A percentile compares a stretch with the other conserved stretches of the same genome.
phyloP scores from a whole-genome alignment of 2,888 invertebrate species.

The Erebia palarica region DNA sequence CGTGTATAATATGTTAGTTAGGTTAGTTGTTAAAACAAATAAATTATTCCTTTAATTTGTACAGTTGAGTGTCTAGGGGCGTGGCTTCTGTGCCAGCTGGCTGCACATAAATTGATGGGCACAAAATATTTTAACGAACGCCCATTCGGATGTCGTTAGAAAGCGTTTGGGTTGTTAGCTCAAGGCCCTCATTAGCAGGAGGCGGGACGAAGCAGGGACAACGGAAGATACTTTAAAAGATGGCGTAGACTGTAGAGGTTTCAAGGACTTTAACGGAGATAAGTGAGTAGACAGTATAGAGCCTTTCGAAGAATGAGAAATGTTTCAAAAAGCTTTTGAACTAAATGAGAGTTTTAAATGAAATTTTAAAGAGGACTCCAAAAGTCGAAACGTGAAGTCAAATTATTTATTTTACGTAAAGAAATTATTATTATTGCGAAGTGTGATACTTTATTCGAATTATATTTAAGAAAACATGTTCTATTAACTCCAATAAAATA shows the following conservation, averaged over 20 bases:
- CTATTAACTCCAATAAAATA: too few relatives aligned
- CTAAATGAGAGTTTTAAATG: too few relatives aligned
- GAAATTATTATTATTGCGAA: too few relatives aligned
- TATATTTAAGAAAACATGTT: too few relatives aligned
- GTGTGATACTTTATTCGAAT: too few relatives aligned
- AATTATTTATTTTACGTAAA: background rate
- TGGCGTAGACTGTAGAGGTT: slow-evolving; percentile 3
- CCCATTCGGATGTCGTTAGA: slow-evolving; percentile 49
- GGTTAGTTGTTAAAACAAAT: background rate
- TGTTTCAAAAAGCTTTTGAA: too few relatives aligned
- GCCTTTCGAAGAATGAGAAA: background rate
- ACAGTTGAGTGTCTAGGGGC: slow-evolving; percentile 20
- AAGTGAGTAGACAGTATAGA: background rate
- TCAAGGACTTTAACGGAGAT: too few relatives aligned
- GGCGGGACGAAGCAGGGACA: slow-evolving; percentile 50
- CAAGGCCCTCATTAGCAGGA: slow-evolving; percentile 62
- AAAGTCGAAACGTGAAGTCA: background rate
- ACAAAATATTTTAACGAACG: slow-evolving; percentile 37
- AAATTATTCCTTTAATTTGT: background rate
- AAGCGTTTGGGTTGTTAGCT: slow-evolving; percentile 40
- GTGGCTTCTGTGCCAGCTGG: slow-evolving; percentile 18
- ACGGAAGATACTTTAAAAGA: slow-evolving; percentile 6
- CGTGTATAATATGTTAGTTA: too few relatives aligned
- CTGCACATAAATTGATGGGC: slow-evolving; percentile 30
- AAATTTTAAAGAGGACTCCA: too few relatives aligned